phyloP scores from a whole-genome alignment of 2,888 invertebrate genomes.

The Macrophya alboannulata region DNA sequence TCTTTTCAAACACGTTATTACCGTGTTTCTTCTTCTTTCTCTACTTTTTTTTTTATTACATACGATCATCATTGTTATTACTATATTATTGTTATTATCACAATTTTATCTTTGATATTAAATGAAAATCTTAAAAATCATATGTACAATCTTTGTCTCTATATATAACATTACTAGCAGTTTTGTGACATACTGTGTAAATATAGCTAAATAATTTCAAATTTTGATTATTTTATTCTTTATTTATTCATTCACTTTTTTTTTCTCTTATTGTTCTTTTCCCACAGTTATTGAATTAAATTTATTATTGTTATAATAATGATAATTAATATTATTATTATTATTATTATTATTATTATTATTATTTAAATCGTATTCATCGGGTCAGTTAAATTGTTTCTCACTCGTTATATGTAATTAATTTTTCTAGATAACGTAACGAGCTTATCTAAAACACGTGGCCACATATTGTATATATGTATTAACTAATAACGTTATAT shows the following conservation, averaged over 20 bases:
- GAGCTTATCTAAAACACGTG: slow-evolving; percentile 50
- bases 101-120: not conserved
- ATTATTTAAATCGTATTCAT: not conserved
- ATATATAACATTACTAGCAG: no score
- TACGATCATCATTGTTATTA: no score
- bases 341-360: not conserved
- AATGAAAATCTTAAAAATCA: not conserved
- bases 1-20: no score
- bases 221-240: not conserved
- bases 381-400: not conserved
- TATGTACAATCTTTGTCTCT: no score
- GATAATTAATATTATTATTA: no score
- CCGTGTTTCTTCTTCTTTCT: no score
- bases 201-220: not conserved
- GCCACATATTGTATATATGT: not conserved
- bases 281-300: no score
- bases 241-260: not conserved
- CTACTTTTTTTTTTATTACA: no score
- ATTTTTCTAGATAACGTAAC: not conserved
- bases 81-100: not conserved
- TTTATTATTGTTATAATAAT: no score
- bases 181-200: no score
- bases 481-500: not conserved
- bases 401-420: slow-evolving; percentile 37
- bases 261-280: no score